Evolutionary conservation across 1,140 invertebrate genomes (phyloP).

Genomic region (Apis florea): DNA sequence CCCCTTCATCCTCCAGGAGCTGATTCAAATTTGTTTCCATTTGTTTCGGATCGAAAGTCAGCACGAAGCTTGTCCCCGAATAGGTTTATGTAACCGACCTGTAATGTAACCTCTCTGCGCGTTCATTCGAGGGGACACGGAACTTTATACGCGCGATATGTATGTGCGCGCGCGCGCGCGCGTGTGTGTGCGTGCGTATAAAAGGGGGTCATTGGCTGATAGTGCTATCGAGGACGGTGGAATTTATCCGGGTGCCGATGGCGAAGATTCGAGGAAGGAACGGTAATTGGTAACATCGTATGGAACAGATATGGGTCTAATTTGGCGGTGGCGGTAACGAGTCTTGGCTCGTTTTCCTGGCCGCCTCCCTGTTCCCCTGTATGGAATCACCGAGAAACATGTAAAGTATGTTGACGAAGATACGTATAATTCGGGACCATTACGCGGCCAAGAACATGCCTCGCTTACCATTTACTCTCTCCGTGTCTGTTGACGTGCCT

Average conservation of each 20-base stretch:
- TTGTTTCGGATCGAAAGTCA: background rate
- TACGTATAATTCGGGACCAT: constrained; percentile 26
- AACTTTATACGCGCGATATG: too few relatives aligned
- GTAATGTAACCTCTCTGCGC: background rate
- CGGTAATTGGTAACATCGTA: constrained; percentile 10
- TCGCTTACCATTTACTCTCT: background rate
- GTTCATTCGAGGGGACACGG: too few relatives aligned
- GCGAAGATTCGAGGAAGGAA: constrained; percentile 7
- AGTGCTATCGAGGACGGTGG: background rate
- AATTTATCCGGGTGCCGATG: background rate
- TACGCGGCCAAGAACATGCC: background rate
- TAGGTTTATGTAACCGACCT: constrained; percentile 28
- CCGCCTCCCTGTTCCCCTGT: background rate
- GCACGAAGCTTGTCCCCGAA: background rate
- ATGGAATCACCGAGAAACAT: background rate
- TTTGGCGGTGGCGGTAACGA: constrained; percentile 26
- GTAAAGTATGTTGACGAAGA: constrained; percentile 16
- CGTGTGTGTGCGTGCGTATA: too few relatives aligned
- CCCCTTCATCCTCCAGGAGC: constrained; percentile 19
- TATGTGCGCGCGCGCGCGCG: too few relatives aligned
- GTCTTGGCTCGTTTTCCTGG: background rate
- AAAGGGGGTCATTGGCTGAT: background rate
- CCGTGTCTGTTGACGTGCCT: too few relatives aligned
- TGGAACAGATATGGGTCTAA: background rate
- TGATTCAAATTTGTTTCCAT: constrained; percentile 39